Percentiles rank a stretch among this genome's conserved stretches.
These are phyloP conservation scores for Trilocha varians DNA, from an alignment of 2,888 invertebrate genomes.

Conservation along the genomic window DNA sequence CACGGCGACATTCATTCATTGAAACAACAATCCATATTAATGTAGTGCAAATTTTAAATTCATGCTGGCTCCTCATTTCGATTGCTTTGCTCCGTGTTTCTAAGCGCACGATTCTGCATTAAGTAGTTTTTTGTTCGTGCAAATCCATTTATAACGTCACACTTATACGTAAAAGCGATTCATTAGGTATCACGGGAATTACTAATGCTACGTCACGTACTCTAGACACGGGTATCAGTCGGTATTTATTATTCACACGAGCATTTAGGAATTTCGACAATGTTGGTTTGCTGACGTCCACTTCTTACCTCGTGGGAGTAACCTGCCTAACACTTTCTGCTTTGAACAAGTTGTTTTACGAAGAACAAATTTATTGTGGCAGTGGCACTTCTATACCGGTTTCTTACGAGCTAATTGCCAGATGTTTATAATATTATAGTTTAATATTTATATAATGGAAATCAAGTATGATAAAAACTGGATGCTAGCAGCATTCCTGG, in stretches of 20 bases:
- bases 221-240: conserved; percentile 26
- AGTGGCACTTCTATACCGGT: no score
- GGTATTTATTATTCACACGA: conserved; percentile 35
- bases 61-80: conserved; percentile 62
- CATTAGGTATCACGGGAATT: conserved; percentile 47
- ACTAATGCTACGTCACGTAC: conserved; percentile 42
- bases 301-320: conserved; percentile 30
- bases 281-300: conserved; percentile 14
- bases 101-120: conserved; percentile 68
- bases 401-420: no score
- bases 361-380: no score
- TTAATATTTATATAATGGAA: conserved; percentile 36
- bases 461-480: conserved; percentile 48
- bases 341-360: no score
- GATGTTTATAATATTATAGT: neutral
- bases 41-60: conserved; percentile 72
- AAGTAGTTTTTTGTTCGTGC: conserved; percentile 62
- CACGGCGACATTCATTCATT: conserved; percentile 70
- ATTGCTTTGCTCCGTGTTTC: conserved; percentile 57
- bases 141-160: conserved; percentile 59
- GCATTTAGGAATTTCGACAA: conserved; percentile 34
- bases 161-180: conserved; percentile 46
- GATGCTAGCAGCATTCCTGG: conserved; percentile 58
- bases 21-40: conserved; percentile 72
- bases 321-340: conserved; percentile 18